Percentiles rank a stretch among this genome's conserved stretches.
Evolutionary conservation across 2,113 vertebrate genomes (phyloP).

Genomic region (Argyrosomus japonicus): DNA sequence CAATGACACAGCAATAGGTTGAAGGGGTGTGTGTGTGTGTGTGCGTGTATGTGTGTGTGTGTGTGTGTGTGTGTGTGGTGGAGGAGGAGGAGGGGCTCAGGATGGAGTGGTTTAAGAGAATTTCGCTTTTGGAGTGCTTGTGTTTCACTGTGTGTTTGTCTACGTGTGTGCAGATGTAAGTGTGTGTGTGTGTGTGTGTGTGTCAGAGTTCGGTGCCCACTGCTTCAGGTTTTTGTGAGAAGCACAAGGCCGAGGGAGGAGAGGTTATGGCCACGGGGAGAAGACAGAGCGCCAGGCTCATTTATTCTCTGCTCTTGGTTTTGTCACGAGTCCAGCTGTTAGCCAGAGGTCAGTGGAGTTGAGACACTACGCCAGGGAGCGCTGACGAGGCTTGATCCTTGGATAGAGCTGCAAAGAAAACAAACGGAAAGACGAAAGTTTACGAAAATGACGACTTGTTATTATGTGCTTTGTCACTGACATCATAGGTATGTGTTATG

Average conservation of each 20-base stretch:
- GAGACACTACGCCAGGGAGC: conserved; percentile 90
- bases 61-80: background rate
- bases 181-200: conserved; percentile 17
- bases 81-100: background rate
- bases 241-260: conserved; percentile 40
- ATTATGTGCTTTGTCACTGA: background rate
- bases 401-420: conserved; percentile 89
- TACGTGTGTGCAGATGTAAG: conserved; percentile 53
- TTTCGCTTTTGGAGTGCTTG: conserved; percentile 69
- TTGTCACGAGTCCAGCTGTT: conserved; percentile 62
- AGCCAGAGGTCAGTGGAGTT: conserved; percentile 40
- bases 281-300: conserved; percentile 68
- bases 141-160: conserved; percentile 38
- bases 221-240: conserved; percentile 53
- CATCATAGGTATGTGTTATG: background rate
- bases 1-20: conserved; percentile 32
- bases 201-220: conserved; percentile 56
- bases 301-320: conserved; percentile 72
- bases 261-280: conserved; percentile 63
- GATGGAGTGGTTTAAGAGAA: conserved; percentile 61
- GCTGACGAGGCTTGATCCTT: conserved; percentile 96
- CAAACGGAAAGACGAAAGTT: conserved; percentile 1
- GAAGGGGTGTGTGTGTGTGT: conserved; percentile 4
- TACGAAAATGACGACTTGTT: background rate
- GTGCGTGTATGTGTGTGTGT: too few relatives aligned